phyloP scores from a whole-genome alignment of 30 jellyfish, hydroid and myxozoan genomes.

The Cassiopea xamachana region DNA sequence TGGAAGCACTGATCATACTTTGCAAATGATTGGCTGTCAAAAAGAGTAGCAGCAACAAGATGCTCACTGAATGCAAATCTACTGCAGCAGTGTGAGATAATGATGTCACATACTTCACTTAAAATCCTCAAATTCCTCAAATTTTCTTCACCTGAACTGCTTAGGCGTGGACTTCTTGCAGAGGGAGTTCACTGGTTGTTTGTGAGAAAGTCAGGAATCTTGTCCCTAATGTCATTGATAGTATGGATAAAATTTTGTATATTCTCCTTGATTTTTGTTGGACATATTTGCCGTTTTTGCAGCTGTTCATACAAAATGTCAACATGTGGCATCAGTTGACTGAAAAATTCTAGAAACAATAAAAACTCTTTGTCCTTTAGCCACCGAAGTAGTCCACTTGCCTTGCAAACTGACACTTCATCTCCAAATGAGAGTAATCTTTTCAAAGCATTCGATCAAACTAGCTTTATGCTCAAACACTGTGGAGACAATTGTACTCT shows the following conservation, averaged over 20 bases:
- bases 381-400: conserved; percentile 49
- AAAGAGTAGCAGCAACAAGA: conserved; percentile 34
- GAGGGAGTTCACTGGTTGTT: too few species aligned
- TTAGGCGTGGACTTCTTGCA: too few species aligned
- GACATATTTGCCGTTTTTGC: conserved; percentile 61
- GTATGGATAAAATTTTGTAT: conserved; percentile 13
- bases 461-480: too few species aligned
- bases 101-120: background rate
- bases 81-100: conserved; percentile 12
- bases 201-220: conserved; percentile 2
- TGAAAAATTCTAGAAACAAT: conserved; percentile 26
- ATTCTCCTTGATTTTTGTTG: conserved; percentile 25
- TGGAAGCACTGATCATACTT: conserved; percentile 4
- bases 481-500: too few species aligned
- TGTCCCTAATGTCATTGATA: conserved; percentile 18
- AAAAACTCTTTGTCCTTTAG: conserved; percentile 44
- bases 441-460: too few species aligned
- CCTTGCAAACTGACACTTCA: conserved; percentile 31
- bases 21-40: conserved; percentile 1
- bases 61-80: conserved; percentile 7
- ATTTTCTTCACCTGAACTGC: conserved; percentile 15
- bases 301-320: conserved; percentile 33
- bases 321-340: conserved; percentile 33
- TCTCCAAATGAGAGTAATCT: conserved; percentile 24
- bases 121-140: background rate